Evolutionary conservation across 2,888 invertebrate species (phyloP), one percentile per base, ranked within the genome.

Genomic region (Eristalis arbustorum): DNA sequence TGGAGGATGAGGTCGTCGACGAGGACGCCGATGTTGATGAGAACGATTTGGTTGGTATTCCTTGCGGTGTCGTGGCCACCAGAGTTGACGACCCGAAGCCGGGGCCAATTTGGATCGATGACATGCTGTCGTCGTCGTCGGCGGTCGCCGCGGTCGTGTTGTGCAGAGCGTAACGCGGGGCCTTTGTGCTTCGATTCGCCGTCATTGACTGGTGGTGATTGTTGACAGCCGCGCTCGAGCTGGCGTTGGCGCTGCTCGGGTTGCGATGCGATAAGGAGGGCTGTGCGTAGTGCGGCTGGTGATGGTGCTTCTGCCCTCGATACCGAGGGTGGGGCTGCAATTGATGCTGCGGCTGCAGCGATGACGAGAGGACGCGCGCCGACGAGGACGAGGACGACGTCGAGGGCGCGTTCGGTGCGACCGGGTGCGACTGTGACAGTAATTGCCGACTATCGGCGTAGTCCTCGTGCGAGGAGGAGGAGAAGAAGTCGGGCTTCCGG

Each of bases 271-370:
- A 69, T 79, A 81, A 67, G 74, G 85, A 62, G 23, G 75, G 49
- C 37, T 81, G 72, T n/a, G 78, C 63, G 11, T 68, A 63, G 31
- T 77, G 76, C 56, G 57, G 76, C 59, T 63, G 67, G 5, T 83
- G 88, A 81, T 88, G 81, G 78, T 88, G 64, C 79, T 88, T 88
- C 88, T 89, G 85, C 88, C 89, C 73, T 74, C 88, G 28, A 56
- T 83, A 80, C 25, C 77, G 84, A 67, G 84, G 75, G 4, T 88
- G 69, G 28, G 68, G 57, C 14, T 66, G 64, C 31, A 49, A 42
- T 82, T 78, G 68, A 18, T 88, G 85, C 18, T 80, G 78, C 18
- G 73, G 23, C 23, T 80, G 76, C 8, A 81, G 68, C 11, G 84
- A 81, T 10, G 84, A 66, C 1, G 76, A 77, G 6, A 77, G 13